Conservation (phyloP, 2,797 vertebrate genomes). For the Siniperca scherzeri region DNA sequence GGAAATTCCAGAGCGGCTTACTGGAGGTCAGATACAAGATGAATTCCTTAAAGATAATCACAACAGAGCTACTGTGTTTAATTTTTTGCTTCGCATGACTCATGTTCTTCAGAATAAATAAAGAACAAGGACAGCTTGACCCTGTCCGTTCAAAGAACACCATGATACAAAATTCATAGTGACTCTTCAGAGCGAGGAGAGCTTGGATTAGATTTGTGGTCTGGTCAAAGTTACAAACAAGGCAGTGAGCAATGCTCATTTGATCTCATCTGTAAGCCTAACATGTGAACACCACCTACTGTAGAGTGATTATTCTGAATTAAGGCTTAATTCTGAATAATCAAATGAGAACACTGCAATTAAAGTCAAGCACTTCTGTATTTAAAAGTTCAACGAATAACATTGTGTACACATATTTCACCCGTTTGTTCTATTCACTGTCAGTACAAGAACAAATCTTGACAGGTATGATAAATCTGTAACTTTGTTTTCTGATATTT, state of each 20-base stretch:
- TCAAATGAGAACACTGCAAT: slow-evolving; percentile 34
- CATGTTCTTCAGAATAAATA: slow-evolving; percentile 57
- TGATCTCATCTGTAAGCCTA: slow-evolving; percentile 33
- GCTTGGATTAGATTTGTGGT: slow-evolving; percentile 16
- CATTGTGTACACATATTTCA: not conserved
- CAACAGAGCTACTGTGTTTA: slow-evolving; percentile 65
- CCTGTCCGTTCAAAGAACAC: slow-evolving; percentile 43
- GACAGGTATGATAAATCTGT: slow-evolving; percentile 11
- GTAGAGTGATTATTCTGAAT: slow-evolving; percentile 38
- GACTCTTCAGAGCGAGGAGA: slow-evolving; percentile 28
- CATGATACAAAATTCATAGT: slow-evolving; percentile 30
- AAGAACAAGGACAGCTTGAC: slow-evolving; percentile 65
- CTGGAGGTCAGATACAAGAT: slow-evolving; percentile 64
- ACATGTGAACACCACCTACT: not conserved
- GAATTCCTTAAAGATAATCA: slow-evolving; percentile 72
- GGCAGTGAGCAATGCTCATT: not conserved
- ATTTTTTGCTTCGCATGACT: slow-evolving; percentile 52
- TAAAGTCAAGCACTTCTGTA: slow-evolving; percentile 11
- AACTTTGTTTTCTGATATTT: slow-evolving; percentile 12
- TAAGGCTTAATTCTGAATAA: slow-evolving; percentile 43
- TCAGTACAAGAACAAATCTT: slow-evolving; percentile 15
- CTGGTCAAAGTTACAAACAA: slow-evolving; percentile 27
- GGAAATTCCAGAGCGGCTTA: slow-evolving; percentile 71
- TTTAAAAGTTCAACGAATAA: slow-evolving; percentile 29
- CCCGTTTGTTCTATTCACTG: slow-evolving; percentile 19